phyloP scores from a whole-genome alignment of 2,888 invertebrate genomes.

The Andrena chrysosceles region DNA sequence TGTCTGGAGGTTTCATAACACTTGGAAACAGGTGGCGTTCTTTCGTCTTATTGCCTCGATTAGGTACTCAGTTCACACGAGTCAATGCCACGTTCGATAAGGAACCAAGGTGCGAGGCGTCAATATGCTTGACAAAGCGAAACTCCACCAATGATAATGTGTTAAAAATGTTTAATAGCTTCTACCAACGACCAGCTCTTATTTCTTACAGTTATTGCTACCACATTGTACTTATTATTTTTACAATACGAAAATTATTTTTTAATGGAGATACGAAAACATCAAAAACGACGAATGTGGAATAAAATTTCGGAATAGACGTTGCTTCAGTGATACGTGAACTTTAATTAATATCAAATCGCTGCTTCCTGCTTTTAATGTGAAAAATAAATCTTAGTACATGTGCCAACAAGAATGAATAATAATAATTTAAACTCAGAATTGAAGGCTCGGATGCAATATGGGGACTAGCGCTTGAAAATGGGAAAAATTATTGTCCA shows the following conservation, averaged over 20 bases:
- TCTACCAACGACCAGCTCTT: background rate
- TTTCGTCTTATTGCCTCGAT: conserved; percentile 78
- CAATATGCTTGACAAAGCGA: conserved; percentile 9
- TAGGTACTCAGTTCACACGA: conserved; percentile 54
- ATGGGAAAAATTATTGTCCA: too few species aligned
- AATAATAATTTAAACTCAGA: too few species aligned
- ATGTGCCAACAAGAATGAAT: too few species aligned
- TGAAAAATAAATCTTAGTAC: too few species aligned
- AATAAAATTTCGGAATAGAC: too few species aligned
- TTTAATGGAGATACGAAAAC: background rate
- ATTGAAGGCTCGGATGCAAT: too few species aligned
- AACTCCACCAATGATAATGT: conserved; percentile 4
- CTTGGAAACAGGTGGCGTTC: conserved; percentile 81
- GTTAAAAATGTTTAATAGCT: background rate
- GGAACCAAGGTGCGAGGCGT: conserved; percentile 24
- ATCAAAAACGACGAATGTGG: background rate
- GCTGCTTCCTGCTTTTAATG: too few species aligned
- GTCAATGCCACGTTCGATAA: conserved; percentile 64
- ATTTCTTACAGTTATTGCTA: background rate
- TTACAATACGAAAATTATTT: background rate
- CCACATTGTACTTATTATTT: background rate
- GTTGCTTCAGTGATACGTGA: too few species aligned
- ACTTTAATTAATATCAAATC: too few species aligned
- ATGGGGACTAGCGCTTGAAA: too few species aligned
- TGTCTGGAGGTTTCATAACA: conserved; percentile 79